Evolutionary conservation across 2,888 invertebrate species (phyloP), one percentile per base, ranked within the genome.

Genomic region (Nomada ruficornis): DNA sequence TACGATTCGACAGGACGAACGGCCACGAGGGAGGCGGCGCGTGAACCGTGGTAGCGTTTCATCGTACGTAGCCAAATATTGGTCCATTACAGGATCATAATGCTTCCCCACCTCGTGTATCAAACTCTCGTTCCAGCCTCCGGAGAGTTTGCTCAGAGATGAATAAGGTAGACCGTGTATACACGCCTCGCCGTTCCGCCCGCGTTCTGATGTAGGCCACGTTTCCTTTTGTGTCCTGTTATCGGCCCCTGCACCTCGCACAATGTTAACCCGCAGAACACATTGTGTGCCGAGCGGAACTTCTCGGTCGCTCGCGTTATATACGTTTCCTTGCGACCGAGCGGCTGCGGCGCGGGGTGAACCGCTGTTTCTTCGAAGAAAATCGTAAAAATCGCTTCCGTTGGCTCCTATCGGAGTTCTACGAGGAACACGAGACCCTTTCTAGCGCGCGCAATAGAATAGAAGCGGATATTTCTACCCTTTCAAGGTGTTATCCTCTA

Each of bases 21-120:
- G 68, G 73, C 63, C 83, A 74, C 77, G 60, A 67, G 83, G 81
- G 88, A 71, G 72, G 62, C 67, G 55, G 44, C 76, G 86, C 73
- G 86, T 82, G 87, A 85, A 87, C 68, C 87, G 88, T 69, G 80
- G 73, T 70, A 80, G 83, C 85, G 80, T 82, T 84, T 87, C 80
- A 69, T 80, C 83, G 88, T 88, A 80, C 86, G 86, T 89, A 88
- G 85, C 84, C 92, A 92, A 92, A 92, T 92, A 92, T 92, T 92
- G 91, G 91, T 88, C 92, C 88, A 92, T 92, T 91, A 91, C 87
- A 88, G 77, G 87, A 91, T 90, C 89, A 91, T 91, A 92, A 91
- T 91, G 89, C 85, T 87, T 86, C 86, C 87, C 83, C 88, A 74
- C 88, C 82, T 84, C 70, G 72, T 69, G 67, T 81, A 85, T 82